Evolutionary conservation across 2,888 invertebrate species (phyloP), one percentile per base, ranked within the genome.

Genomic region (Platypus cylindrus): DNA sequence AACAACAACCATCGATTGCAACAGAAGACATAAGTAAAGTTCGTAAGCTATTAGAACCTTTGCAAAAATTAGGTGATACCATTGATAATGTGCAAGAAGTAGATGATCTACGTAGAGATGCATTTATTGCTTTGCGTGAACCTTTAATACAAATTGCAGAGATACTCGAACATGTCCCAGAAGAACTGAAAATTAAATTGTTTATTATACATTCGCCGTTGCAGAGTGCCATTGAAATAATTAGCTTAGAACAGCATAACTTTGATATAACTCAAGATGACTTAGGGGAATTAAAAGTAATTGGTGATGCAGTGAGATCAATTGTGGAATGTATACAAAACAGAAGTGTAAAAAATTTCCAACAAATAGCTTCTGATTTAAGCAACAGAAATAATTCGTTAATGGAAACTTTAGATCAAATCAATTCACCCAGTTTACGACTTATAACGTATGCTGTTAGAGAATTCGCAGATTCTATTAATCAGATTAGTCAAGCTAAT

Each of bases 181-280:
- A 53, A 34, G 48, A 48, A 3, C 33, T 54, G 28, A 50, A 48
- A 38, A 46, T 46, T 3, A 43, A 41, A 33, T 31, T 55, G 2
- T 43, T 46, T 3, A 38, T 46, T 14, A 33, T 56, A 18, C 46
- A 52, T 23, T 50, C 52, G 32, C 48, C 57, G 2, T 28, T 60
- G 11, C 46, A 49, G 17, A 56, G 56, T 36, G 51, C 56, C 7
- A 48, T 59, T 13, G 60, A 60, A 45, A 55, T 60, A 11, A 43
- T 56, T 17, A 47, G 47, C 7, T 46, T 59, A 17, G 59, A 59
- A 44, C 49, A 51, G 34, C 48, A 44, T 30, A 58, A 56, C 39
- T 44, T 48, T 23, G 56, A 58, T 37, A 56, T 59, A 24, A 47
- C 41, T 34, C 17, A 30, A 7, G 38, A 41, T 7, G 43, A 43